Evolutionary conservation across 2,113 vertebrate genomes (phyloP).

Genomic region (Sapayoa aenigma): DNA sequence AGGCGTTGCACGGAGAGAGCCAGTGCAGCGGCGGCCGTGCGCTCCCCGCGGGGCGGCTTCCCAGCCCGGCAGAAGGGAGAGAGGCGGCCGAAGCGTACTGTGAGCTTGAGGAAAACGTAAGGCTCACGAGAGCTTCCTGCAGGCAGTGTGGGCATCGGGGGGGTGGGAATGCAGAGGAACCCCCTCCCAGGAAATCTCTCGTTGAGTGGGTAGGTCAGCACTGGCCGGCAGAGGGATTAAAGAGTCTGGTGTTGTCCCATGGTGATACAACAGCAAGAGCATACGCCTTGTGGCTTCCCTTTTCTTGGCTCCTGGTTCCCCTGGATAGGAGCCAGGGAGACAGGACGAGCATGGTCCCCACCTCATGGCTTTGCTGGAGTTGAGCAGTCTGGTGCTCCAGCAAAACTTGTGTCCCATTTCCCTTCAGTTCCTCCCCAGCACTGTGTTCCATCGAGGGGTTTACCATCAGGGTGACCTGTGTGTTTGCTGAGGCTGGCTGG

Average conservation of each 20-base stretch:
- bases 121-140: not conserved
- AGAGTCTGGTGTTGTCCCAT: rapidly evolving
- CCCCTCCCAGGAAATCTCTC: rapidly evolving
- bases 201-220: not conserved
- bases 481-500: not conserved
- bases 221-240: not conserved
- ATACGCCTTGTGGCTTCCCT: not conserved
- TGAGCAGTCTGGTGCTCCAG: not conserved
- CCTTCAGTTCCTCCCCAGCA: not conserved
- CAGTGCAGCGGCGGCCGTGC: not conserved
- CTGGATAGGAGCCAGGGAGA: not conserved
- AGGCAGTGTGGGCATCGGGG: not conserved
- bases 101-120: conserved; percentile 85
- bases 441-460: not conserved
- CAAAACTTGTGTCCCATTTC: not conserved
- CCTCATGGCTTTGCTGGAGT: not conserved
- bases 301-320: not conserved
- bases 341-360: rapidly evolving
- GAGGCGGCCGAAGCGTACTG: conserved; percentile 66
- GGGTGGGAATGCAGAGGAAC: not conserved
- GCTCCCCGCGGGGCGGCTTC: not conserved
- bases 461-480: too few relatives aligned
- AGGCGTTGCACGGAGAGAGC: conserved; percentile 52
- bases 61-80: not conserved
- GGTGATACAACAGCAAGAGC: not conserved